Percentiles rank a stretch among this genome's conserved stretches.
Evolutionary conservation across 2,113 vertebrate genomes (phyloP).

Genomic region (Siniperca knerii): DNA sequence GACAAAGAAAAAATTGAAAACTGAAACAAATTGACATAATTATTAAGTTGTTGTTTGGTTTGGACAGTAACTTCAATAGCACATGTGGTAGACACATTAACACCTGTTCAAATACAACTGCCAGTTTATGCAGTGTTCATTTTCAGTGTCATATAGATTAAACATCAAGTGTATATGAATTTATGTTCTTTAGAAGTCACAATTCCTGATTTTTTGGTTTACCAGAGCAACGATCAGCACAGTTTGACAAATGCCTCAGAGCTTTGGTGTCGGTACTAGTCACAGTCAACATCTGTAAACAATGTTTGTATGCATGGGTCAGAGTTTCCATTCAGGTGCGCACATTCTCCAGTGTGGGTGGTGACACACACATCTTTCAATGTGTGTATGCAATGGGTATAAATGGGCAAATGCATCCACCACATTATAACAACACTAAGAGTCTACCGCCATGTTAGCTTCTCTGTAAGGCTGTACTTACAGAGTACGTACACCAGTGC

Average conservation of each 20-base stretch:
- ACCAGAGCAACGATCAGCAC: neutral
- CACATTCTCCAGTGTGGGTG: neutral
- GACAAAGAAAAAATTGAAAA: neutral
- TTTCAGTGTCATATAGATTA: too few relatives aligned
- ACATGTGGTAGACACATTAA: too few relatives aligned
- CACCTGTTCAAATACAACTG: too few relatives aligned
- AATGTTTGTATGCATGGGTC: neutral
- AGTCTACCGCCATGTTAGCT: neutral
- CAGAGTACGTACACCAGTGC: neutral
- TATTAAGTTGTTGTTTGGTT: neutral
- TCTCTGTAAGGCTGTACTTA: neutral
- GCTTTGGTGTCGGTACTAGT: neutral
- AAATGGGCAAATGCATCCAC: neutral
- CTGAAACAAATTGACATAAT: neutral
- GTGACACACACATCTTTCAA: neutral
- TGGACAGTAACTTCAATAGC: too few relatives aligned
- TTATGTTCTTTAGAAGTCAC: neutral
- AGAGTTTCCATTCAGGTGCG: conserved; percentile 17
- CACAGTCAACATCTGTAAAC: conserved; percentile 17
- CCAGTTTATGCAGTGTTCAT: too few relatives aligned
- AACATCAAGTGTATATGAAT: too few relatives aligned
- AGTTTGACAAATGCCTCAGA: neutral
- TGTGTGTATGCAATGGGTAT: neutral
- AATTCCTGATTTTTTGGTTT: neutral
- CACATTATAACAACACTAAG: neutral